Conservation (phyloP, 2,113 vertebrate genomes). For the Entomyzon cyanotis region DNA sequence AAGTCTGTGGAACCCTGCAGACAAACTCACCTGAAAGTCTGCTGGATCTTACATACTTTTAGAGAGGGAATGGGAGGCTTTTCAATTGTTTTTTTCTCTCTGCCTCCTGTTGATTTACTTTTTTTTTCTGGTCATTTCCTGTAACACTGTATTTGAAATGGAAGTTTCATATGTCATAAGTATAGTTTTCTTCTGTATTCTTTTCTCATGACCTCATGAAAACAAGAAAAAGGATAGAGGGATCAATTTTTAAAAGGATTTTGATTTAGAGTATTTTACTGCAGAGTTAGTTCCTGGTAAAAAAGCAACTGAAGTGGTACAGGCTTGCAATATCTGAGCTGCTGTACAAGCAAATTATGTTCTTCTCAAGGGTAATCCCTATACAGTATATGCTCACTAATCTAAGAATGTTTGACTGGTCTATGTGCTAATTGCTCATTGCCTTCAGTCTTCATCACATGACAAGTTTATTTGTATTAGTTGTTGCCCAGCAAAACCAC, state of each 20-base stretch:
- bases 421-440: background rate
- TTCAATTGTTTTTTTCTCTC: background rate
- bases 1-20: background rate
- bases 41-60: background rate
- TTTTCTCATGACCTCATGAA: background rate
- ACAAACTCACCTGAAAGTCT: background rate
- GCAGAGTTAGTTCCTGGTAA: background rate
- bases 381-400: accelerated
- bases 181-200: background rate
- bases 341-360: background rate
- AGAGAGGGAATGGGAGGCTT: background rate
- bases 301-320: background rate
- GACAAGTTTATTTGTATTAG: background rate
- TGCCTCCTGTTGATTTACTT: background rate
- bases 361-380: background rate
- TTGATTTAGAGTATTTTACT: background rate
- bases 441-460: background rate
- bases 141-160: background rate
- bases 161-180: background rate
- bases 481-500: background rate
- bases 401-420: background rate
- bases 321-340: background rate
- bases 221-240: background rate
- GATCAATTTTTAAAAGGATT: background rate
- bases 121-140: background rate